phyloP scores from a whole-genome alignment of 2,888 invertebrate species.

The Eupelmus urozonus region DNA sequence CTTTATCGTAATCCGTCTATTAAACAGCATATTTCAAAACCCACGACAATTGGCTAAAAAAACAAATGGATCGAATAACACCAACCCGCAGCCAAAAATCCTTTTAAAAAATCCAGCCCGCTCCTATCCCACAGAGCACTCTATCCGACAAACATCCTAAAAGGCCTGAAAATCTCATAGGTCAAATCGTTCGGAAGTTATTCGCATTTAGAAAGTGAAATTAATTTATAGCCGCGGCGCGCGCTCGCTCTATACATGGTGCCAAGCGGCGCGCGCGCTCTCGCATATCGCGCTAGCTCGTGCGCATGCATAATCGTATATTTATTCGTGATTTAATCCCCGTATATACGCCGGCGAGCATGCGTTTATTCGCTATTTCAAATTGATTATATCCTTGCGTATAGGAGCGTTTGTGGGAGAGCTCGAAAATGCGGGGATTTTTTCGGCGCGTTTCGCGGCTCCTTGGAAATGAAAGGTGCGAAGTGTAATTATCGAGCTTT shows the following conservation, averaged over 20 bases:
- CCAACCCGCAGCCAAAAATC: too few relatives aligned
- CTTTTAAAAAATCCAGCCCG: neutral
- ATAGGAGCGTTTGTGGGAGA: neutral
- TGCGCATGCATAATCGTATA: slow-evolving; percentile 50
- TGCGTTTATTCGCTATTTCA: slow-evolving; percentile 23
- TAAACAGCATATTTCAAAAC: too few relatives aligned
- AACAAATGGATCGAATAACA: too few relatives aligned
- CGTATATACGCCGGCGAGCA: neutral
- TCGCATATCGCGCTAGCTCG: slow-evolving; percentile 35
- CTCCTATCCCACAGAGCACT: neutral
- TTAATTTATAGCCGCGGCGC: slow-evolving; percentile 46
- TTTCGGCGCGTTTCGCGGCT: slow-evolving; percentile 8
- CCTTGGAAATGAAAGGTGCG: slow-evolving; percentile 50
- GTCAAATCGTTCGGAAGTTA: slow-evolving; percentile 52
- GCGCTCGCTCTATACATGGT: neutral
- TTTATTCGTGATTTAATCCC: slow-evolving; percentile 54
- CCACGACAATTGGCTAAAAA: too few relatives aligned
- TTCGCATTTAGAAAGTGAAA: slow-evolving; percentile 58
- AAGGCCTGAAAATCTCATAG: slow-evolving; percentile 37
- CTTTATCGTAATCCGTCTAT: neutral
- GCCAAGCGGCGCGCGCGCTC: slow-evolving; percentile 1
- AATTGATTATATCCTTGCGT: slow-evolving; percentile 25
- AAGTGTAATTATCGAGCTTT: slow-evolving; percentile 53
- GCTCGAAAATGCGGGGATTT: neutral
- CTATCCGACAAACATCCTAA: slow-evolving; percentile 17